Base-by-base conservation (phyloP, 2,113 vertebrate species). In the Strix uralensis region DNA sequence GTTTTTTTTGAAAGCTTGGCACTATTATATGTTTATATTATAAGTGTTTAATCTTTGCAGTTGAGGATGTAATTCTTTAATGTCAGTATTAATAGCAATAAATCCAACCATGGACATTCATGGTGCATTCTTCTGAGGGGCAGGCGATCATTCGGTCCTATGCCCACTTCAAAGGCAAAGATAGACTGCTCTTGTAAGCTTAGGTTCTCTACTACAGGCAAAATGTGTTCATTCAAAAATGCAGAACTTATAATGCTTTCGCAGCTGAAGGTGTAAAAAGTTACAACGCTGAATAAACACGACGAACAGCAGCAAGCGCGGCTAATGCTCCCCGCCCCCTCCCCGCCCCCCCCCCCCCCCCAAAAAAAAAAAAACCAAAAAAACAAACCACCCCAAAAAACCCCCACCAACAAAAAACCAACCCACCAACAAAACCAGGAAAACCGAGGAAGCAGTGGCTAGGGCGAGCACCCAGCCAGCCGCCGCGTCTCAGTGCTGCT, bases 401-500 rank as follows among this genome's bases (percentile, higher is more conserved):
- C 15, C 17, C 44, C 46, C 46, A 46, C 15, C 15, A 8, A 46
- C 46, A 19, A 46, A 52, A 15, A 36, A 19, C 46, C 46, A 46
- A 44, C 42, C 46, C 46, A 46, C 19, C 46, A 19, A 46, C 46
- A 46, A 46, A 46, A 44, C 42, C 42, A 46, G 46, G 16, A 46
- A 46, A 18, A 19, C 19, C 25, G 47, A 81, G 69, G 46, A 90
- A 88, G 87, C 72, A 69, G 66, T 55, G 86, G 29, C 74, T 77
- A 51, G 5, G 63, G 75, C 71, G 34, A 73, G 66, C 69, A 49
- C 20, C 5, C n/a, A 46, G 77, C 47, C 22, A 74, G 82, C 38
- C 22, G 79, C 82, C 61, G 85, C 29, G 46, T 27, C 55, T n/a
- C 61, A 52, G 83, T 44, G 93, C 94, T 94, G 75, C 9, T 61